Evolutionary conservation across 2,797 vertebrate species (phyloP).

Genomic region (Gymnocypris eckloni): DNA sequence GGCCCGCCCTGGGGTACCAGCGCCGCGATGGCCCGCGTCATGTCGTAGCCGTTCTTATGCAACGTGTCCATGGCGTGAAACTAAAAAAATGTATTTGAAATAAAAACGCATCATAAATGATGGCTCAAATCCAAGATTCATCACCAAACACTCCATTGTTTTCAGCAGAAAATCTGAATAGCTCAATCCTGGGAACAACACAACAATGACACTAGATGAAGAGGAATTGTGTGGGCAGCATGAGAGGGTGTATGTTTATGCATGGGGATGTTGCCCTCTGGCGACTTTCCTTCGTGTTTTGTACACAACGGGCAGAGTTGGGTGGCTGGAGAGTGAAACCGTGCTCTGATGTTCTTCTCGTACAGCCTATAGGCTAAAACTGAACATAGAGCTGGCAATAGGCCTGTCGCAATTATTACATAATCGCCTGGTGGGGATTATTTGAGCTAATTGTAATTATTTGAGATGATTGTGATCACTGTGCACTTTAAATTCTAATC

Average conservation of each 20-base stretch:
- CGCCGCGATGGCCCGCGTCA: conserved; percentile 93
- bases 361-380: conserved; percentile 27
- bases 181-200: conserved; percentile 8
- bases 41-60: conserved; percentile 90
- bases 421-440: neutral
- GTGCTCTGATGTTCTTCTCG: conserved; percentile 8
- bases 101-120: neutral
- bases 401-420: conserved; percentile 6
- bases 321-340: conserved; percentile 25
- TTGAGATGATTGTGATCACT: neutral
- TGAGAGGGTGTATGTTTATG: conserved; percentile 36
- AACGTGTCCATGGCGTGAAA: conserved; percentile 99
- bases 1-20: conserved; percentile 97
- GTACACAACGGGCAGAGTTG: conserved; percentile 44
- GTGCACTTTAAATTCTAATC: neutral
- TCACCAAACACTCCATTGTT: neutral
- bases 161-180: neutral
- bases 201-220: neutral
- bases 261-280: conserved; percentile 32
- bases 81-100: conserved; percentile 66
- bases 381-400: conserved; percentile 7
- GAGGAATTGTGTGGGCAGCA: conserved; percentile 19
- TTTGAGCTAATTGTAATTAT: conserved; percentile 23
- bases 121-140: neutral
- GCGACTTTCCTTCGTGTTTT: conserved; percentile 34